Conservation (phyloP, 2,888 invertebrate species). For the Sinotaia quadrata region DNA sequence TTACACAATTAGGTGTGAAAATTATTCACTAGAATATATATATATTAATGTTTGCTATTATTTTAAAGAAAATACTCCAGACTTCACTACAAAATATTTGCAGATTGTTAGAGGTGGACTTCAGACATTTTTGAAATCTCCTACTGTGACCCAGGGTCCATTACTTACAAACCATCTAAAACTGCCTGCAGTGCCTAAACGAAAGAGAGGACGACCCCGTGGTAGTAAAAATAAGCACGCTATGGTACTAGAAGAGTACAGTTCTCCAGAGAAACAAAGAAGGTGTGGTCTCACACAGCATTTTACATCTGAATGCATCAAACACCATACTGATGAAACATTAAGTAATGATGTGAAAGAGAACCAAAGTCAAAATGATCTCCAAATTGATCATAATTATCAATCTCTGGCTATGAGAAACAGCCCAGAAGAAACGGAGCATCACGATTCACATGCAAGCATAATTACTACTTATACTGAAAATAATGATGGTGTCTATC, state of each 20-base stretch:
- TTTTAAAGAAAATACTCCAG: not conserved
- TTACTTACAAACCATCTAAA: not conserved
- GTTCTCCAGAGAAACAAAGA: not conserved
- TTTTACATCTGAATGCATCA: not conserved
- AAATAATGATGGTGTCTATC: not conserved
- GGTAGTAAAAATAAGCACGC: conserved; percentile 18
- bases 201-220: conserved; percentile 11
- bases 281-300: not conserved
- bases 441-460: no score
- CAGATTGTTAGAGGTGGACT: conserved; percentile 22
- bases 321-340: not conserved
- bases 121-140: not conserved
- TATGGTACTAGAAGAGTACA: not conserved
- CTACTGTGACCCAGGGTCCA: not conserved
- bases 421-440: not conserved
- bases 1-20: no score
- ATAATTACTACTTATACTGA: no score
- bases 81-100: not conserved
- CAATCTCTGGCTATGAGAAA: no score
- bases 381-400: no score
- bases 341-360: not conserved
- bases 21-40: not conserved
- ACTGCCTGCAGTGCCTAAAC: not conserved
- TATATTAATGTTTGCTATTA: not conserved
- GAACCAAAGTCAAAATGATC: no score